These are phyloP conservation scores for Porites lutea DNA, from an alignment of 64 coral and sea anemone species.

Conservation along the genomic window DNA sequence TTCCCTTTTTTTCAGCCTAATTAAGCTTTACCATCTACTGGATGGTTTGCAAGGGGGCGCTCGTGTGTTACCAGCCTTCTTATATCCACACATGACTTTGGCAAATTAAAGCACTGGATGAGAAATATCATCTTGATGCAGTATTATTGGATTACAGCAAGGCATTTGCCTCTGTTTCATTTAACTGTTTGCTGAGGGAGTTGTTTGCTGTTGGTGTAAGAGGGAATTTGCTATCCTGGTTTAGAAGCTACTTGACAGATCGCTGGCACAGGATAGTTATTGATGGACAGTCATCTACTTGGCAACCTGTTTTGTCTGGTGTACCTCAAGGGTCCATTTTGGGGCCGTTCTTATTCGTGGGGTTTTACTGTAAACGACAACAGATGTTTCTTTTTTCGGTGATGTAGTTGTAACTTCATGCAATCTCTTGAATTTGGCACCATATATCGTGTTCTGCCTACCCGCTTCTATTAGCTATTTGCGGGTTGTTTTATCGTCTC, in stretches of 20 bases:
- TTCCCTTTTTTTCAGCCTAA: constrained; percentile 41
- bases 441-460: too few relatives aligned
- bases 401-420: too few relatives aligned
- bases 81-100: constrained; percentile 29
- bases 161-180: constrained; percentile 17
- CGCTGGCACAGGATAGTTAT: background rate
- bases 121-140: background rate
- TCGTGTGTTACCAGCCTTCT: constrained; percentile 55
- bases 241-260: constrained; percentile 1
- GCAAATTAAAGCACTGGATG: background rate
- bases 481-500: too few relatives aligned
- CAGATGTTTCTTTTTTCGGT: too few relatives aligned
- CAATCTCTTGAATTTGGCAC: too few relatives aligned
- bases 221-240: constrained; percentile 48
- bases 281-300: background rate
- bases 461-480: too few relatives aligned
- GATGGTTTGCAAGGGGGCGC: constrained; percentile 20
- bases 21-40: constrained; percentile 4
- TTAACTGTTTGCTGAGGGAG: constrained; percentile 44
- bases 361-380: too few relatives aligned
- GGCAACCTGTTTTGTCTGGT: background rate
- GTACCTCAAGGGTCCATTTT: constrained; percentile 18
- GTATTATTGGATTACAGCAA: background rate
- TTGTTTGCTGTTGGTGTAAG: constrained; percentile 50
- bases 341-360: background rate